These are phyloP conservation scores for Chaenodraco wilsoni DNA, from an alignment of 2,797 vertebrate species.

Conservation along the genomic window DNA sequence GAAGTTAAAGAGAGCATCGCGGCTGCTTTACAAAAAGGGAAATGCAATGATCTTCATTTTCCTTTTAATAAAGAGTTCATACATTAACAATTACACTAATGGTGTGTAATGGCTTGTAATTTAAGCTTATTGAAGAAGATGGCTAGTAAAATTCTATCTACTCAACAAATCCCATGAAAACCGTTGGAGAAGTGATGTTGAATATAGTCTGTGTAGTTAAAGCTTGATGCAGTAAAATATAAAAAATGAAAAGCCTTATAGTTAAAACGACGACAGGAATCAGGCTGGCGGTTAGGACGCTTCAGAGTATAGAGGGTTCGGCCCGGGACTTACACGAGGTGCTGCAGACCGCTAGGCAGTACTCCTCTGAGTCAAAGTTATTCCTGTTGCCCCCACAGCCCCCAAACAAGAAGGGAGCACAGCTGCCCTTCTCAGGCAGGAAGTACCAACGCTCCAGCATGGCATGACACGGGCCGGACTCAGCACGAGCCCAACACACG, in stretches of 20 bases:
- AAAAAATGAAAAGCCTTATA: background rate
- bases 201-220: background rate
- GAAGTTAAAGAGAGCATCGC: conserved; percentile 15
- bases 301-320: conserved; percentile 31
- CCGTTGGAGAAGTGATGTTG: background rate
- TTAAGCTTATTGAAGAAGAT: background rate
- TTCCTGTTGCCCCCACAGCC: conserved; percentile 99
- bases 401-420: conserved; percentile 96
- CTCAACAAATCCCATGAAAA: conserved; percentile 10
- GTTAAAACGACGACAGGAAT: conserved; percentile 46
- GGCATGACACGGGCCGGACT: conserved; percentile 92
- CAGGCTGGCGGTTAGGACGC: conserved; percentile 36
- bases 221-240: background rate
- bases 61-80: background rate
- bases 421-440: conserved; percentile 90
- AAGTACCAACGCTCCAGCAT: conserved; percentile 98
- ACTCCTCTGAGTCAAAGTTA: conserved; percentile 99
- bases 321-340: conserved; percentile 93
- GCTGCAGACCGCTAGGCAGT: conserved; percentile 97
- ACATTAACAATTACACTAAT: background rate
- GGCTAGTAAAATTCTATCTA: background rate
- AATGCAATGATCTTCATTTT: conserved; percentile 6
- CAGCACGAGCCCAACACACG: conserved; percentile 95
- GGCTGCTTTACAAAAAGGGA: conserved; percentile 34
- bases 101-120: background rate